Percentiles rank a stretch among this genome's conserved stretches.
Conservation (phyloP, 2,797 vertebrate species). For the Rhinatrema bivittatum region DNA sequence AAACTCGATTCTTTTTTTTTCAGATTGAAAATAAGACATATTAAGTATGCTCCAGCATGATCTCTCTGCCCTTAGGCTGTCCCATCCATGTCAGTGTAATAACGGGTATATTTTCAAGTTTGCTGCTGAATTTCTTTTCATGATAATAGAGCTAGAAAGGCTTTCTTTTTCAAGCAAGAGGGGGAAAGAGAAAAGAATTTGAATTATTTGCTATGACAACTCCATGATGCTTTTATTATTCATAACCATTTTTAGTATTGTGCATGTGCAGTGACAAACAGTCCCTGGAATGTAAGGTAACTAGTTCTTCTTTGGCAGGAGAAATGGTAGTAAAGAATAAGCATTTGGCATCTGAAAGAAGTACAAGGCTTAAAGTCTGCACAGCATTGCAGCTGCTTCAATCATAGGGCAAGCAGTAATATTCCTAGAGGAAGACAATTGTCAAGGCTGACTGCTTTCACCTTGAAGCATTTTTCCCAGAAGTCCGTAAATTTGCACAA, state of each 20-base stretch:
- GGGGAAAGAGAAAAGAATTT: too few species aligned
- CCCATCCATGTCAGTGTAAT: too few species aligned
- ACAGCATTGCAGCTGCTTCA: constrained; percentile 16
- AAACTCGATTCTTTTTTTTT: too few species aligned
- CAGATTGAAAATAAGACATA: too few species aligned
- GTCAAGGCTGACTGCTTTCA: constrained; percentile 25
- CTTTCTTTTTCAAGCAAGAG: too few species aligned
- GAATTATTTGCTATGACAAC: background rate
- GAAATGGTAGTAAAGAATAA: constrained; percentile 1
- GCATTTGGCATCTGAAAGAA: constrained; percentile 6
- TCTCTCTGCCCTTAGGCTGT: too few species aligned
- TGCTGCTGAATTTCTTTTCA: too few species aligned
- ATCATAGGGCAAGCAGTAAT: background rate
- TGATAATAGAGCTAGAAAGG: too few species aligned
- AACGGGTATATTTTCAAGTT: too few species aligned
- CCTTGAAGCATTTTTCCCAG: constrained; percentile 25
- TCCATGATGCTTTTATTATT: background rate
- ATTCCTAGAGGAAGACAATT: constrained; percentile 31
- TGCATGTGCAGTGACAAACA: constrained; percentile 3
- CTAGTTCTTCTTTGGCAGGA: background rate
- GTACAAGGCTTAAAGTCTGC: constrained; percentile 12
- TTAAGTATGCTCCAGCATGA: too few species aligned
- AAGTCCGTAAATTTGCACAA: constrained; percentile 24
- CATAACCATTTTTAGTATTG: background rate
- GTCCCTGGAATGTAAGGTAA: constrained; percentile 1